phyloP scores from a whole-genome alignment of 2,888 invertebrate species.

The Acronicta alni region DNA sequence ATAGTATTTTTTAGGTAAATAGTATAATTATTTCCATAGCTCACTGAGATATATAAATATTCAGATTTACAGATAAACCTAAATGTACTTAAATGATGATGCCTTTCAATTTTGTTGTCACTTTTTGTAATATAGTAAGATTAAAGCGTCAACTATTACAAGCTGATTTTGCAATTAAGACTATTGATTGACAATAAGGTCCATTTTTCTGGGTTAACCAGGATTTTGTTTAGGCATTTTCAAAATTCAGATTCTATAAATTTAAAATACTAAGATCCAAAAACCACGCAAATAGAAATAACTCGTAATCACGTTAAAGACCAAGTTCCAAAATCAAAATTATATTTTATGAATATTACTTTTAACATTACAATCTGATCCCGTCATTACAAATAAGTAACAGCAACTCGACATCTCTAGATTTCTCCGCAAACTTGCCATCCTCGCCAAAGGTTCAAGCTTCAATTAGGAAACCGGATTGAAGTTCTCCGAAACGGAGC shows the following conservation, averaged over 20 bases:
- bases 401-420: constrained; percentile 21
- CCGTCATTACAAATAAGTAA: constrained; percentile 42
- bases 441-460: constrained; percentile 38
- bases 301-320: neutral
- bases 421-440: constrained; percentile 29
- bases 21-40: constrained; percentile 26
- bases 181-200: no score
- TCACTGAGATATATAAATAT: constrained; percentile 17
- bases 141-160: no score
- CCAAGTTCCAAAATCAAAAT: constrained; percentile 21
- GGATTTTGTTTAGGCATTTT: no score
- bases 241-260: neutral
- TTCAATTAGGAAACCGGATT: constrained; percentile 54
- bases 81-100: constrained; percentile 6
- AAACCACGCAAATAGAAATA: neutral
- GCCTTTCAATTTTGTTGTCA: constrained; percentile 25
- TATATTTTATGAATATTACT: constrained; percentile 4
- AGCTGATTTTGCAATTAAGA: no score
- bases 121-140: constrained; percentile 27
- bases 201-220: no score
- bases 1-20: constrained; percentile 23
- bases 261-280: neutral
- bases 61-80: constrained; percentile 4
- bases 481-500: constrained; percentile 45
- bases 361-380: constrained; percentile 27